Evolutionary conservation across 2,113 vertebrate species (phyloP).

Genomic region (Malurus alboscapulatus): DNA sequence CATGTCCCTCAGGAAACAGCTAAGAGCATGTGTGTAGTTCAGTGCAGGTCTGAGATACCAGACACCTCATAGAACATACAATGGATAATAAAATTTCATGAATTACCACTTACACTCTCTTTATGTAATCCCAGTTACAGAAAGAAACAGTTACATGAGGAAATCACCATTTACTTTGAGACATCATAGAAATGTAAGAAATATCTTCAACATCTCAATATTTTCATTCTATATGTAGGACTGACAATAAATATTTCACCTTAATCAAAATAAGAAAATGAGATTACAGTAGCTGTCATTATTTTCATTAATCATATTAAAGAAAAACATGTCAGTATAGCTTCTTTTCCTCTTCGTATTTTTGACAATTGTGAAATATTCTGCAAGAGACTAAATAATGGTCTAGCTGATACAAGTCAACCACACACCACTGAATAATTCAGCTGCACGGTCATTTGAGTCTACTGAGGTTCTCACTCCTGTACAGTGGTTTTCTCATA

Average conservation of each 20-base stretch:
- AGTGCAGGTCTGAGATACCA: background rate
- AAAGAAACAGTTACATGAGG: background rate
- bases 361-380: background rate
- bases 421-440: background rate
- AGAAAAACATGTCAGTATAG: background rate
- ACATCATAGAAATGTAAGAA: background rate
- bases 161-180: background rate
- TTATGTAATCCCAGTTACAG: background rate
- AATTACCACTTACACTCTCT: background rate
- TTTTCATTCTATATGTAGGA: background rate
- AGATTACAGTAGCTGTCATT: background rate
- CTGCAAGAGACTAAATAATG: background rate
- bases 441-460: background rate
- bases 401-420: background rate
- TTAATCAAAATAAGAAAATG: background rate
- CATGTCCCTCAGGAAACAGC: background rate
- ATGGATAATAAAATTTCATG: background rate
- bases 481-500: background rate
- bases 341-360: background rate
- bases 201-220: background rate
- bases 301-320: background rate
- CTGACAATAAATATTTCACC: background rate
- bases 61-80: background rate
- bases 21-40: background rate
- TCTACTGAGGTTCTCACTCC: background rate